Base-by-base conservation (phyloP, 92 coral and sea anemone genomes). In the Palythoa grandiflora region DNA sequence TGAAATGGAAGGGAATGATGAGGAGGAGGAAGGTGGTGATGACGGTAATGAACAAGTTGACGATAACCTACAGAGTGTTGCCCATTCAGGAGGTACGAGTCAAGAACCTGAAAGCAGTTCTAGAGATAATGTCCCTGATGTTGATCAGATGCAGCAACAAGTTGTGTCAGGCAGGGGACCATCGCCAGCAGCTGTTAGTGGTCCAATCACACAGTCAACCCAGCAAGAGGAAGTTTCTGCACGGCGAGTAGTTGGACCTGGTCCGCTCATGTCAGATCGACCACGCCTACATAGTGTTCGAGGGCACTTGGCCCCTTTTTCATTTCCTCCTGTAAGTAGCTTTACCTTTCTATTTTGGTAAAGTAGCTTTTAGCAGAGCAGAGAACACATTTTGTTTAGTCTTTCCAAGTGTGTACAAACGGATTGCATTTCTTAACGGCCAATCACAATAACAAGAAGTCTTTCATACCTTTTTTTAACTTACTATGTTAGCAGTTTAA, bases 251-350 rank as follows among this genome's bases (percentile, higher is more conserved):
- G 75, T 86, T 14, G 83, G 75, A 17, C 86, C 86, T 13, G 75
- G 86, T 65, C 86, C 76, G 3, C 86, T 81, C 44, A 81, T 88
- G 63, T 81, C 87, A 71, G 94, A 91, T 78, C 77, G 94, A 83
- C 88, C 90, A 36, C 90, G 94, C 20, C 89, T 92, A 44, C 88
- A 92, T 55, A 90, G 89, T 84, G 92, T 91, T 17, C 91, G 96
- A 89, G 94, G 98, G 19, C 97, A 95, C 79, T 81, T 96, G 78
- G 96, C 98, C 36, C 99, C 99, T 0, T 96, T 96, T 84, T 95
- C 99, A n/a, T 94, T 96, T 78, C 89, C 97, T 21, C 99, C 92
- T 84, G 99, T 96, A 53, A 86, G 96, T 19, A 38, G 47, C 37
- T n/a, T 16, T 53, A 4, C 14, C 65, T 38, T 10, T 14, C 38